phyloP scores from a whole-genome alignment of 2,888 invertebrate genomes.

The Drosophila differens region DNA sequence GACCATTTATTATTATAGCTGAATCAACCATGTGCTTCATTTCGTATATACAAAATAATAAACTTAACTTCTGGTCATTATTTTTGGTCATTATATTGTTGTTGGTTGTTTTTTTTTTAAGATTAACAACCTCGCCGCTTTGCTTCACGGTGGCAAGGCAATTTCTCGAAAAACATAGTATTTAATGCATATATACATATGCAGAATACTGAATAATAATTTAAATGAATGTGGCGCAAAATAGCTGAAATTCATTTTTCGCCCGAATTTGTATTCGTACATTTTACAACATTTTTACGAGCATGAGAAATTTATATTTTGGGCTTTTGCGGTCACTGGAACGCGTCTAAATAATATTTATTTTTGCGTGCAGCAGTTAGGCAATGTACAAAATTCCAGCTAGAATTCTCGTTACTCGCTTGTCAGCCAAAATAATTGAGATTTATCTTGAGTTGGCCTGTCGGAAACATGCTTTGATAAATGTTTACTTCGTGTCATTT shows the following conservation, averaged over 20 bases:
- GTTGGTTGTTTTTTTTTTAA: conserved; percentile 11
- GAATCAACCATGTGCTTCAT: background rate
- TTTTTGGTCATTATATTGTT: background rate
- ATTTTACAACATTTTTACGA: conserved; percentile 4
- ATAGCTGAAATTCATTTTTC: conserved; percentile 37
- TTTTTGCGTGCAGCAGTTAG: conserved; percentile 11
- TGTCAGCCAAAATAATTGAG: conserved; percentile 32
- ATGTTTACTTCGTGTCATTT: conserved; percentile 14
- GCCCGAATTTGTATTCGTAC: conserved; percentile 5
- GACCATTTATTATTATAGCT: conserved; percentile 6
- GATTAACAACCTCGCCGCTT: conserved; percentile 20
- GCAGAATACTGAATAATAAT: conserved; percentile 7
- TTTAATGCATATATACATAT: conserved; percentile 15
- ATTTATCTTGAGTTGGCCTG: conserved; percentile 20
- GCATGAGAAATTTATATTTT: conserved; percentile 20
- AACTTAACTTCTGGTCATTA: conserved; percentile 7
- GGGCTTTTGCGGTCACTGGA: conserved; percentile 15
- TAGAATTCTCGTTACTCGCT: background rate
- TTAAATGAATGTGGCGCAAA: conserved; percentile 14
- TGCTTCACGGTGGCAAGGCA: conserved; percentile 19
- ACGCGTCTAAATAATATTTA: conserved; percentile 31
- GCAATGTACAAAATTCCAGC: conserved; percentile 9
- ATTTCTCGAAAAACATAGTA: conserved; percentile 14
- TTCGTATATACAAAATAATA: background rate
- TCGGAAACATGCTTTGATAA: conserved; percentile 14